A percentile compares a stretch with the other conserved stretches of the same genome.
Conservation (phyloP, 2,888 invertebrate genomes). For the Bombylius discolor region DNA sequence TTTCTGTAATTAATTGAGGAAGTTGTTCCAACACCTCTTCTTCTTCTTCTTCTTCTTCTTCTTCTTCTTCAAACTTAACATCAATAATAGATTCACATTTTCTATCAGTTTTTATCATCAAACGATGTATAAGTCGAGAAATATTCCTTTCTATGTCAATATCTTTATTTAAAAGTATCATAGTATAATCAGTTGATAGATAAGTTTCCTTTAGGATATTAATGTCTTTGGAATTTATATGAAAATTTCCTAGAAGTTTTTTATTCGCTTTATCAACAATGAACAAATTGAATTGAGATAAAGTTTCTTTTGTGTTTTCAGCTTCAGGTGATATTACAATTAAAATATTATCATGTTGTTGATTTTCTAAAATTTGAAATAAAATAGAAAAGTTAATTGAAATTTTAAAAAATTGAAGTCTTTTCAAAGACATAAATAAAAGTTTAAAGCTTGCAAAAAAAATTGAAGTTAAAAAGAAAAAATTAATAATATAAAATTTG, state of each 20-base stretch:
- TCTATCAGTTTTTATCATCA: neutral
- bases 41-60: no score
- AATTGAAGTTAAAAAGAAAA: no score
- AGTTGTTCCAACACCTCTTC: no score
- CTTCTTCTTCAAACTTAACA: no score
- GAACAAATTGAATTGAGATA: neutral
- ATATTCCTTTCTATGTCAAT: neutral
- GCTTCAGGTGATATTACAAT: neutral
- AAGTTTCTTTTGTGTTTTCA: neutral
- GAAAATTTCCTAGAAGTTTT: neutral
- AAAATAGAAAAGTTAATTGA: no score
- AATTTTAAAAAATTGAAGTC: no score
- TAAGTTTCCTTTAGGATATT: neutral
- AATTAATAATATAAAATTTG: no score
- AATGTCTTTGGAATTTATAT: neutral
- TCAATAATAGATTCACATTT: no score
- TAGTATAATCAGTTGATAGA: neutral
- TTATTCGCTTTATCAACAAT: neutral
- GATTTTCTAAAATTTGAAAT: neutral
- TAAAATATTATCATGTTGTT: neutral
- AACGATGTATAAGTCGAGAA: neutral
- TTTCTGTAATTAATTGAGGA: no score
- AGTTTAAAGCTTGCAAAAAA: no score
- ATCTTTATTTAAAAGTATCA: neutral
- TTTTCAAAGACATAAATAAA: no score